Percentiles rank a stretch among this genome's conserved stretches.
phyloP scores from a whole-genome alignment of 1,140 invertebrate genomes.

The Popillia japonica region DNA sequence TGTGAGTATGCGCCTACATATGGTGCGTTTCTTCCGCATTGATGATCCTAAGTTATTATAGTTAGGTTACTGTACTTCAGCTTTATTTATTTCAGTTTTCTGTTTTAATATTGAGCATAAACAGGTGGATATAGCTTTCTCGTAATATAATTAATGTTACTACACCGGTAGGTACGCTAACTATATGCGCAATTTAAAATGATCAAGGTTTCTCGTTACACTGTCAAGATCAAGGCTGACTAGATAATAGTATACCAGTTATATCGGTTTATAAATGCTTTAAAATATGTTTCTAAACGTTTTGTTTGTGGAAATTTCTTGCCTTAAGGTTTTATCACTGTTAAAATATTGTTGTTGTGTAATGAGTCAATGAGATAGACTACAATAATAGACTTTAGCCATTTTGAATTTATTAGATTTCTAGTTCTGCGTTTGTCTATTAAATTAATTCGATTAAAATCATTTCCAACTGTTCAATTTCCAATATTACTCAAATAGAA shows the following conservation, averaged over 20 bases:
- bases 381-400: too few relatives aligned
- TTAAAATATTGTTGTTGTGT: too few relatives aligned
- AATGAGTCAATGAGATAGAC: too few relatives aligned
- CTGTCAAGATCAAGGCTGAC: conserved; percentile 25
- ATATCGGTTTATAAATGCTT: background rate
- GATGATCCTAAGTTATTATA: background rate
- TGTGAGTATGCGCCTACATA: background rate
- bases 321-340: background rate
- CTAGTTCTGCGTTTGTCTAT: too few relatives aligned
- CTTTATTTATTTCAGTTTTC: background rate
- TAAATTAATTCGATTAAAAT: too few relatives aligned
- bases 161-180: too few relatives aligned
- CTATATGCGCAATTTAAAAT: background rate
- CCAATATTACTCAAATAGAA: too few relatives aligned
- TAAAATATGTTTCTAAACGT: background rate
- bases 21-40: background rate
- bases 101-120: background rate
- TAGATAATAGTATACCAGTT: background rate
- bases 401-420: too few relatives aligned
- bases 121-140: background rate
- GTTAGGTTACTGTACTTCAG: background rate
- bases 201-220: background rate
- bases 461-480: too few relatives aligned
- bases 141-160: too few relatives aligned
- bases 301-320: background rate